Base-by-base conservation (phyloP, 2,888 invertebrate genomes). In the Tenthredo scrophulariae region DNA sequence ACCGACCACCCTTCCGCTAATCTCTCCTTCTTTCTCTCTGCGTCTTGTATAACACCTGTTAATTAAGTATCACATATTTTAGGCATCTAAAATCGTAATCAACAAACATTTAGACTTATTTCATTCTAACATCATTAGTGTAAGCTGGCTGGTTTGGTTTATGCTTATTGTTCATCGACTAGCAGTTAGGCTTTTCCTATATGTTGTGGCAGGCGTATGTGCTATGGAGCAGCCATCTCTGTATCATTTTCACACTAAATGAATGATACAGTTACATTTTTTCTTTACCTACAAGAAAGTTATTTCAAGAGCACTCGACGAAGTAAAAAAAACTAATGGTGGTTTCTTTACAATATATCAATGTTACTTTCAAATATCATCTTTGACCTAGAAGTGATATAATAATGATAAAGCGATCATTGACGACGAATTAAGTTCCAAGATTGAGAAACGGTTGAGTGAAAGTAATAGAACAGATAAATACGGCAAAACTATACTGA, bases 1-100 rank as follows among this genome's bases (percentile, higher is more conserved):
- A 92, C 93, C 92, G 92, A 93, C 93, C 92, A 93, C 93, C 93
- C 93, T 91, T 93, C 92, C 91, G 91, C 92, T 92, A 93, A 93
- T 91, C 92, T 92, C 92, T 91, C 92, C 93, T 92, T 93, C 92
- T 93, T 92, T 93, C 92, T 93, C 92, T 93, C 93, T 88, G 93
- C 93, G 89, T 93, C 93, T 92, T 93, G 92, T 91, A 93, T 92
- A 91, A 93, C 89, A 93, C 93, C 93, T 93, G 93, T 93, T 93
- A 93, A 93, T 93, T 92, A 93, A 93, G 91, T 93, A 93, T 92
- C 90, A 92, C 88, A 91, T 88, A 93, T 91, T 93, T 93, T 93
- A 93, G 92, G 90, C 91, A 90, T 92, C 91, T 91, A 91, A 91
- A 92, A 90, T 87, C 87, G 85, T 86, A 87, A 86, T 86, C 67